Base-by-base conservation (phyloP, 2,888 invertebrate species). In the Xanthia icteritia region DNA sequence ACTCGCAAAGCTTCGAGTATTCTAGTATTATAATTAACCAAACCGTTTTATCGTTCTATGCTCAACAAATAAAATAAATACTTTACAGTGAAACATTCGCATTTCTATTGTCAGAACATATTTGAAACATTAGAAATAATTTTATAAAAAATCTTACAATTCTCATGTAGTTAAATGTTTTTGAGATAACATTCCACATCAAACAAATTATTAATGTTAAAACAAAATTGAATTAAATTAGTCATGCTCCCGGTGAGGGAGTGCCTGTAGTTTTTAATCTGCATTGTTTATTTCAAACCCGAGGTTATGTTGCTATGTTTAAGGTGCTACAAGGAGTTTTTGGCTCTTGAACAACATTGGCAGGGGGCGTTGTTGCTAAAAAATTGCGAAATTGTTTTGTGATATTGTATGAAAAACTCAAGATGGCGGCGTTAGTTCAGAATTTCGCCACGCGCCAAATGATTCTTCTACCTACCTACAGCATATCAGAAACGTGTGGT, bases 171-270 rank as follows among this genome's bases (percentile, higher is more conserved):
- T 58, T 56, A 2, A 66, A 64, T n/a, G 5, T 48, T 42, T 31
- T 17, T 45, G 15, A 69, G 31, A 23, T 51, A 2, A 17, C 15
- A 63, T 72, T 80, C 54, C 45, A 63, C 61, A 73, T 31, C 39
- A 73, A 79, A 80, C 27, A 71, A 36, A 45, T 17, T 17, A 15
- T 15, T 45, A 45, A 13, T 45, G 31, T 79, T 61, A 13, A 27
- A 31, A 27, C 13, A n/a, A 45, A 45, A 23, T 61, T 23, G 2
- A 45, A 27, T 58, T 5, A 27, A 17, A 51, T 76, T 20, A n/a
- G 45, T 45, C 17, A 48, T 51, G 15, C 13, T 45, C 45, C 13
- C 45, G 17, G 17, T 48, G 17, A 13, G 45, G 45, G 45, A 48
- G 17, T 17, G 5, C 17, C 15, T 48, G 1, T n/a, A 9, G 58